These are phyloP conservation scores for Mungos mungo DNA, from an alignment of 2,113 vertebrate genomes.

Conservation along the genomic window DNA sequence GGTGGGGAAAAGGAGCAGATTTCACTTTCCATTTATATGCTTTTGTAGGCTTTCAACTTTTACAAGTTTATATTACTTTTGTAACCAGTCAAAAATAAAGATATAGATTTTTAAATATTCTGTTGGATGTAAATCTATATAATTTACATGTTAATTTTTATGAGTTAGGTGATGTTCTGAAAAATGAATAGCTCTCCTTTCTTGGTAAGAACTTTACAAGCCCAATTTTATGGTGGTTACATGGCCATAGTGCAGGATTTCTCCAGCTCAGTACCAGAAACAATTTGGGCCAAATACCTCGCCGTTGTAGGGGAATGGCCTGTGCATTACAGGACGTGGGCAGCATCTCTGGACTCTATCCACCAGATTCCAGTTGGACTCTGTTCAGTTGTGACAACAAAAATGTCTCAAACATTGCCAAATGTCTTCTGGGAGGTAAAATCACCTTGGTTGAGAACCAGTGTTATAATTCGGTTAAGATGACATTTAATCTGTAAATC, in stretches of 20 bases:
- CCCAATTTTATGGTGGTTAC: background rate
- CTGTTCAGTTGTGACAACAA: background rate
- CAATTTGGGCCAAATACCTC: background rate
- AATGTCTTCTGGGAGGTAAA: background rate
- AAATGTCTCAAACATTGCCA: conserved; percentile 6
- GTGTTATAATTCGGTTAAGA: background rate
- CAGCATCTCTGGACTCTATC: background rate
- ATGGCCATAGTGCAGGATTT: background rate
- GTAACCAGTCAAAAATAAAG: conserved; percentile 1
- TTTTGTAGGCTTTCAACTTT: background rate
- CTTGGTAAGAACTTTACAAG: background rate
- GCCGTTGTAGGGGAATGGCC: background rate
- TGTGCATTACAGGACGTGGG: background rate
- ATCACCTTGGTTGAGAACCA: background rate
- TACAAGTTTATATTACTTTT: background rate
- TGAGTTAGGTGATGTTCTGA: background rate
- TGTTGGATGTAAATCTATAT: background rate
- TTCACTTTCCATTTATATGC: background rate
- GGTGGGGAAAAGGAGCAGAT: background rate
- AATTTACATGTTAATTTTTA: background rate
- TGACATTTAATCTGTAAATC: conserved; percentile 45
- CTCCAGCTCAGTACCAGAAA: background rate
- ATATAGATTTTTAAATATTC: background rate
- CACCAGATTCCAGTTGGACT: background rate
- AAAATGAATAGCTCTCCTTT: background rate